These are phyloP conservation scores for Andinoacara biseriatus DNA, from an alignment of 2,113 vertebrate genomes.

Conservation along the genomic window DNA sequence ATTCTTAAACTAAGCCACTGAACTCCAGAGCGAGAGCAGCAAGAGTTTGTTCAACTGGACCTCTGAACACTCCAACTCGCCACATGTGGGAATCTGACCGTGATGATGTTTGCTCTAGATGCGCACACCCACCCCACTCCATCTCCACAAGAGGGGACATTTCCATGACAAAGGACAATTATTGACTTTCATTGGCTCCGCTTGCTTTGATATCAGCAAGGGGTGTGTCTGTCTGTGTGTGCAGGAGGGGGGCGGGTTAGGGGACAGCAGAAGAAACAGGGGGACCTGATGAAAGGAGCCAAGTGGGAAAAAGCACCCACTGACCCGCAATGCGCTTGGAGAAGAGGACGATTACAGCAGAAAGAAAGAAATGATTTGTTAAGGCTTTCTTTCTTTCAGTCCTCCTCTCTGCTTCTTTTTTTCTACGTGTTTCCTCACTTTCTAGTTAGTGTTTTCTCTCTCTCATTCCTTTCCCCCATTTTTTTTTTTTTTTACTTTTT, in stretches of 20 bases:
- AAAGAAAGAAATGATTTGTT: conserved; percentile 72
- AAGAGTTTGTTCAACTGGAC: conserved; percentile 20
- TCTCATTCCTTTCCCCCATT: conserved; percentile 47
- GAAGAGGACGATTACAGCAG: conserved; percentile 62
- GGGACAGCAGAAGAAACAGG: conserved; percentile 60
- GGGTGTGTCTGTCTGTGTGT: conserved; percentile 75
- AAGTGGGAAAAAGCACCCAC: conserved; percentile 75
- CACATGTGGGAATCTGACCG: conserved; percentile 76
- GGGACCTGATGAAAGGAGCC: conserved; percentile 70
- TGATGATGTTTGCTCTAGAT: conserved; percentile 74
- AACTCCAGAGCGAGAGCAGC: conserved; percentile 12
- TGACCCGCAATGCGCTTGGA: conserved; percentile 74
- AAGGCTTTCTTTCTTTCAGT: conserved; percentile 47
- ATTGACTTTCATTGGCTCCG: conserved; percentile 84
- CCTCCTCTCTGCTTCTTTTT: conserved; percentile 39
- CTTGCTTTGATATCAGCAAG: conserved; percentile 81
- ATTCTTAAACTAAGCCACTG: conserved; percentile 34
- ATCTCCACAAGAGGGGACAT: conserved; percentile 70
- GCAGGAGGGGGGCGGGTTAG: conserved; percentile 56
- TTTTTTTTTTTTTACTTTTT: conserved; percentile 50
- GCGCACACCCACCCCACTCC: conserved; percentile 65
- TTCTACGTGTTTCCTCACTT: conserved; percentile 29
- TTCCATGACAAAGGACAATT: conserved; percentile 83
- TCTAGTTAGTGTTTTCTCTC: conserved; percentile 33
- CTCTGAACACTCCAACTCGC: conserved; percentile 63